These are phyloP conservation scores for Anastrepha obliqua DNA, from an alignment of 1,140 invertebrate genomes.

Conservation along the genomic window DNA sequence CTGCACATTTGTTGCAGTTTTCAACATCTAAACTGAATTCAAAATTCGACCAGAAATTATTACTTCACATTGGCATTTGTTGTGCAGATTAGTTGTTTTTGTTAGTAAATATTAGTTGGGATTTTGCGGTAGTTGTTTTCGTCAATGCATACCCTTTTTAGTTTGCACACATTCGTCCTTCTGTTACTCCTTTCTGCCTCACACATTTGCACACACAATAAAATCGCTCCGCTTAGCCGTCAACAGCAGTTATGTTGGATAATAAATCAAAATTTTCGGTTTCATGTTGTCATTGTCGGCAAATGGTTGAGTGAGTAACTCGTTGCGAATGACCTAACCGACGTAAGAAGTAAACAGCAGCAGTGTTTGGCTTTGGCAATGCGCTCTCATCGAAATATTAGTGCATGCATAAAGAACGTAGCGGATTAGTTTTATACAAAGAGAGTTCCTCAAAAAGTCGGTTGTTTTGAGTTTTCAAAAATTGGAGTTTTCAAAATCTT, in stretches of 20 bases:
- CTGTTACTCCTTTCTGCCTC: conserved; percentile 30
- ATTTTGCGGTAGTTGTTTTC: not conserved
- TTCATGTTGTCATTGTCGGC: conserved; percentile 48
- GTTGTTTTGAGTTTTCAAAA: not conserved
- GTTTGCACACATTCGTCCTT: conserved; percentile 47
- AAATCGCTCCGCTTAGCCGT: not conserved
- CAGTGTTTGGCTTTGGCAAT: not conserved
- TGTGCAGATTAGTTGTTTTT: conserved; percentile 1
- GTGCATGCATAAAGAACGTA: not conserved
- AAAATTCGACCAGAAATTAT: conserved; percentile 25
- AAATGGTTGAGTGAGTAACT: conserved; percentile 47
- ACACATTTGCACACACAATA: not conserved
- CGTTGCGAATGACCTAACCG: conserved; percentile 21
- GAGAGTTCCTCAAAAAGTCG: not conserved
- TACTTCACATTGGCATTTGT: conserved; percentile 43
- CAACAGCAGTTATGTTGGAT: conserved; percentile 40
- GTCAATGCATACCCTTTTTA: conserved; percentile 33
- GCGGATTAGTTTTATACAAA: not conserved
- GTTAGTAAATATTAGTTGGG: not conserved
- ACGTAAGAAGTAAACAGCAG: not conserved
- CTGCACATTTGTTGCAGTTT: conserved; percentile 30
- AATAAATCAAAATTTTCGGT: conserved; percentile 55
- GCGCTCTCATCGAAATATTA: not conserved
- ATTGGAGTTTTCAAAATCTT: too few relatives aligned
- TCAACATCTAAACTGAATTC: not conserved